A percentile compares a stretch with the other conserved stretches of the same genome.
Conservation (phyloP, 1,140 invertebrate species). For the Drosophila virilis region DNA sequence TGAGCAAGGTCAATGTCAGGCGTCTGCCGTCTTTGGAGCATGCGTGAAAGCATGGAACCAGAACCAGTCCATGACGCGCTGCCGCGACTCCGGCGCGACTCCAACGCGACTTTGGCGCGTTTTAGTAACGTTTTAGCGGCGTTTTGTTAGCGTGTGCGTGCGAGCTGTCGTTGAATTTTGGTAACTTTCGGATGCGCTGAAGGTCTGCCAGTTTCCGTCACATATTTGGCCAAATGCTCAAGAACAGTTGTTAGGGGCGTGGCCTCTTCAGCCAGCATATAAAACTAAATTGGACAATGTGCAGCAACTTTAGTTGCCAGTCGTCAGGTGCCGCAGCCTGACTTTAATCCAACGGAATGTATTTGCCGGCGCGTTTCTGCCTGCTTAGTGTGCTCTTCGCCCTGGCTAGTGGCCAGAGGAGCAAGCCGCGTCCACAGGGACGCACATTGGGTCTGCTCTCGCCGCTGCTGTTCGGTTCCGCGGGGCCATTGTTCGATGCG, state of each 20-base stretch:
- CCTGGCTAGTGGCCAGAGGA: slow-evolving; percentile 24
- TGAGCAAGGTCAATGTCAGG: slow-evolving; percentile 71
- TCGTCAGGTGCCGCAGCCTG: not conserved
- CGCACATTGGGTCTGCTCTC: slow-evolving; percentile 68
- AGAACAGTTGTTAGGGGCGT: slow-evolving; percentile 51
- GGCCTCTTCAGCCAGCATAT: slow-evolving; percentile 39
- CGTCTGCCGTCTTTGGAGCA: slow-evolving; percentile 15
- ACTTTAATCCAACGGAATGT: slow-evolving; percentile 46
- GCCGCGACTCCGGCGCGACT: slow-evolving; percentile 5
- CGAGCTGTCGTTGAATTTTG: slow-evolving; percentile 38
- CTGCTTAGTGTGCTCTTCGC: slow-evolving; percentile 46
- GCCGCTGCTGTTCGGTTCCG: slow-evolving; percentile 54
- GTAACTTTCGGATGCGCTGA: slow-evolving; percentile 27
- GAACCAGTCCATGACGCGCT: slow-evolving; percentile 24
- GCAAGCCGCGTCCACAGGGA: slow-evolving; percentile 47
- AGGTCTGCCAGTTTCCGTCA: slow-evolving; percentile 61
- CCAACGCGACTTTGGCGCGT: not conserved
- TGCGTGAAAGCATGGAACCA: slow-evolving; percentile 30
- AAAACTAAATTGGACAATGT: slow-evolving; percentile 51
- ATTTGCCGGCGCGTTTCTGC: slow-evolving; percentile 37
- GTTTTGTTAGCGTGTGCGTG: slow-evolving; percentile 8
- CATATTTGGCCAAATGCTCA: slow-evolving; percentile 61
- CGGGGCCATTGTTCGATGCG: slow-evolving; percentile 45
- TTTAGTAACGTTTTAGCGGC: not conserved
- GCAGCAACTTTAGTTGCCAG: slow-evolving; percentile 51